phyloP scores from a whole-genome alignment of 2,888 invertebrate genomes.

The Listrodromus nycthemerus region DNA sequence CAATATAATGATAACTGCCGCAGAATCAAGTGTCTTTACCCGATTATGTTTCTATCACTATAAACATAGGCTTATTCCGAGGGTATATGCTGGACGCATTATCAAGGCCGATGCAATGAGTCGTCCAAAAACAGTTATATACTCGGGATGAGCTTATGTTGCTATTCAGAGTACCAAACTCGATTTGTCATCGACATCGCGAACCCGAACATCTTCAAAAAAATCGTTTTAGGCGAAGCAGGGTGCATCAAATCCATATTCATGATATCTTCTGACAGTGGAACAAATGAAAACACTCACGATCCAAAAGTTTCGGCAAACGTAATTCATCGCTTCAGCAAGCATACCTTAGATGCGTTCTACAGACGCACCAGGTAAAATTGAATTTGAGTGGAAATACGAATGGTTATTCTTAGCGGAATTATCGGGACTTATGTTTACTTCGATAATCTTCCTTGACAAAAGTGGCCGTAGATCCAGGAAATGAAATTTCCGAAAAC shows the following conservation, averaged over 20 bases:
- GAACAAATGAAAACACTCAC: constrained; percentile 72
- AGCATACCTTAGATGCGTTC: no score
- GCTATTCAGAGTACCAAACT: constrained; percentile 30
- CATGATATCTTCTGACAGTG: constrained; percentile 74
- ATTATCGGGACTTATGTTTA: constrained; percentile 75
- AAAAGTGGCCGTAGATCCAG: constrained; percentile 76
- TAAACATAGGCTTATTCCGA: constrained; percentile 14
- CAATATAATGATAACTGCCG: no score
- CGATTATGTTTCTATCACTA: not conserved
- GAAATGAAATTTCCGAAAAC: no score
- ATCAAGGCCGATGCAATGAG: constrained; percentile 43
- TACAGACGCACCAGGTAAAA: no score
- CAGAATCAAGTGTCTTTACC: constrained; percentile 2
- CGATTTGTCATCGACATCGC: no score
- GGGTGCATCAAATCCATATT: constrained; percentile 74
- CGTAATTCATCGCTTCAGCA: no score
- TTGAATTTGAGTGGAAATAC: constrained; percentile 43
- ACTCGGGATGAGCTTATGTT: constrained; percentile 40
- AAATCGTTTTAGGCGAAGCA: no score
- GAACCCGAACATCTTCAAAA: no score
- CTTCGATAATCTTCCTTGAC: constrained; percentile 77
- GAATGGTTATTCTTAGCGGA: constrained; percentile 72
- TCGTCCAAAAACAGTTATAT: constrained; percentile 39
- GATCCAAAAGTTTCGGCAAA: no score
- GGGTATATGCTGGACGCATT: constrained; percentile 34